phyloP scores from a whole-genome alignment of 2,113 vertebrate species.

The Athene cunicularia region DNA sequence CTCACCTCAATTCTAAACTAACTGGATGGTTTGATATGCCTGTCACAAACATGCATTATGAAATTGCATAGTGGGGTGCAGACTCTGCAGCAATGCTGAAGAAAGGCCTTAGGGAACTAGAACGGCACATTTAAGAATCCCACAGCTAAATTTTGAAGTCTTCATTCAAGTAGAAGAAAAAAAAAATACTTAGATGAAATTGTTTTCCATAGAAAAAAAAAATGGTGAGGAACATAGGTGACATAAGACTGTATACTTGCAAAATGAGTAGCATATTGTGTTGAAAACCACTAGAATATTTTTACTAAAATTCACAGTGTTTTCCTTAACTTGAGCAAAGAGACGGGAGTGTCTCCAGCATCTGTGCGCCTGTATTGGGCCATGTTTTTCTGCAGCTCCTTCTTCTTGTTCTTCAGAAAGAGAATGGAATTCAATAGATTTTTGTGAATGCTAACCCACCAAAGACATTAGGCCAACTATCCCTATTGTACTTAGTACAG shows the following conservation, averaged over 20 bases:
- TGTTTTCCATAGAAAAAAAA: not conserved
- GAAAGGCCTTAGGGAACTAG: not conserved
- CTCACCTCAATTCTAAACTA: constrained; percentile 26
- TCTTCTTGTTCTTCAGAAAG: not conserved
- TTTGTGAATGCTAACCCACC: not conserved
- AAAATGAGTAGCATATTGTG: not conserved
- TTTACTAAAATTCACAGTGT: not conserved
- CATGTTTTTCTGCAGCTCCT: not conserved
- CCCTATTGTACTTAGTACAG: not conserved
- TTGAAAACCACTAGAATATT: not conserved
- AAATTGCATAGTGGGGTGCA: constrained; percentile 6
- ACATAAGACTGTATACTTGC: not conserved
- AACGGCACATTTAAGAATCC: not conserved
- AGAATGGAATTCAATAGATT: not conserved
- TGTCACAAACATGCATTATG: not conserved
- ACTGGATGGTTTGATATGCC: constrained; percentile 34
- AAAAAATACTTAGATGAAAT: not conserved
- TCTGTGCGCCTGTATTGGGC: not conserved
- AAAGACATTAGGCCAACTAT: not conserved
- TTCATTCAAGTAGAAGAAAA: not conserved
- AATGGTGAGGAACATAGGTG: not conserved
- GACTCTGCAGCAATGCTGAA: not conserved
- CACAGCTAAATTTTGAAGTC: not conserved
- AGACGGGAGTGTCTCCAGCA: not conserved
- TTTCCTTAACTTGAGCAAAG: not conserved